These are phyloP conservation scores for Leptinotarsa juncta DNA, from an alignment of 2,888 invertebrate genomes.

Conservation along the genomic window DNA sequence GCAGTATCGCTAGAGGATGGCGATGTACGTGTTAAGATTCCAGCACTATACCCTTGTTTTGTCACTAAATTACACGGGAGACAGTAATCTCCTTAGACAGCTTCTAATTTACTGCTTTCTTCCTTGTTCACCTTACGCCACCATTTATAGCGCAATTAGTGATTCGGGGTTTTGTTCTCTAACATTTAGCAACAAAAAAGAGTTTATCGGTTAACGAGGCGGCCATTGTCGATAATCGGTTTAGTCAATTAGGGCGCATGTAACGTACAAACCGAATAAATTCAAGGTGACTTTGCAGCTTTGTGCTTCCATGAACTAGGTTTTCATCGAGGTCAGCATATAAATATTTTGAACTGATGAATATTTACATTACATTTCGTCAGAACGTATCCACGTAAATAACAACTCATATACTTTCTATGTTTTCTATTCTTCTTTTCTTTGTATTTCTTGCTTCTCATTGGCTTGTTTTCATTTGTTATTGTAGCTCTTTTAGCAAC, in stretches of 20 bases:
- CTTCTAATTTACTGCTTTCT: slow-evolving; percentile 59
- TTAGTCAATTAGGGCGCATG: slow-evolving; percentile 26
- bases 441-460: no score
- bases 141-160: slow-evolving; percentile 52
- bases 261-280: slow-evolving; percentile 18
- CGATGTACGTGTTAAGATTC: slow-evolving; percentile 59
- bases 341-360: no score
- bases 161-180: slow-evolving; percentile 29
- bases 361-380: neutral
- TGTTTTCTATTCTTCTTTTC: no score
- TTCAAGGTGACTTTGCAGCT: slow-evolving; percentile 13
- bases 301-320: neutral
- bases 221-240: slow-evolving; percentile 23
- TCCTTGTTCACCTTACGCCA: slow-evolving; percentile 49
- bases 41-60: slow-evolving; percentile 61
- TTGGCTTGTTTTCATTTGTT: no score
- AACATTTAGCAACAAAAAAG: slow-evolving; percentile 23
- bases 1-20: slow-evolving; percentile 45
- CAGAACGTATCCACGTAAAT: no score
- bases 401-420: no score
- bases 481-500: no score
- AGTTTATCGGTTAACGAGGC: slow-evolving; percentile 21
- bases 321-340: neutral
- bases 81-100: slow-evolving; percentile 61
- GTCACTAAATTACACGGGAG: slow-evolving; percentile 61